Conservation (phyloP, 2,113 vertebrate species). For the Piprites chloris region DNA sequence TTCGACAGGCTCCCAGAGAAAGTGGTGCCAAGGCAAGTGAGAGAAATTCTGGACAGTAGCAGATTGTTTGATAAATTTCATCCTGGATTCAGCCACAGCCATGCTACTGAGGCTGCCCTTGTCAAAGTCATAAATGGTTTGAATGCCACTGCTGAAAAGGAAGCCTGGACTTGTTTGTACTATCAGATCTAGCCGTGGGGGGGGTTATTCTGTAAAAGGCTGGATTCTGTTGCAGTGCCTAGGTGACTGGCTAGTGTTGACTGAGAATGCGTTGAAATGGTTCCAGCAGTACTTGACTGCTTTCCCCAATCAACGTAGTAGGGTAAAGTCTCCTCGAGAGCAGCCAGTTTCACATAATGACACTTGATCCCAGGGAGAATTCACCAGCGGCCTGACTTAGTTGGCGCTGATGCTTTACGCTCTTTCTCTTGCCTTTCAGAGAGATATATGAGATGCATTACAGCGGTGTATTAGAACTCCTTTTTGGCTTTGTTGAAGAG, state of each 20-base stretch:
- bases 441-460: conserved; percentile 60
- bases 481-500: conserved; percentile 44
- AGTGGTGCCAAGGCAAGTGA: conserved; percentile 3
- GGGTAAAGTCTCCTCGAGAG: conserved; percentile 52
- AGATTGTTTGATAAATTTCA: conserved; percentile 56
- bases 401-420: neutral
- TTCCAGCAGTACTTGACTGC: conserved; percentile 53
- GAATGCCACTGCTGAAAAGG: conserved; percentile 51
- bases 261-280: conserved; percentile 59
- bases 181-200: conserved; percentile 60
- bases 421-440: conserved; percentile 51
- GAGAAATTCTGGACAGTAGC: conserved; percentile 44
- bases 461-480: conserved; percentile 31
- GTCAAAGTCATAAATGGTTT: conserved; percentile 59
- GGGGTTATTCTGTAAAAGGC: conserved; percentile 49
- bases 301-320: conserved; percentile 46
- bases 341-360: conserved; percentile 64
- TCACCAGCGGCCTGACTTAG: conserved; percentile 49
- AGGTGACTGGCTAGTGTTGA: conserved; percentile 61
- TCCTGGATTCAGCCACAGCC: conserved; percentile 28
- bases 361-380: conserved; percentile 59
- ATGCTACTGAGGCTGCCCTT: conserved; percentile 52
- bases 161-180: conserved; percentile 68
- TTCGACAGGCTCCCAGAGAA: conserved; percentile 44
- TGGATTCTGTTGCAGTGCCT: conserved; percentile 63